phyloP scores from a whole-genome alignment of 2,888 invertebrate genomes.

The Nemurella pictetii region DNA sequence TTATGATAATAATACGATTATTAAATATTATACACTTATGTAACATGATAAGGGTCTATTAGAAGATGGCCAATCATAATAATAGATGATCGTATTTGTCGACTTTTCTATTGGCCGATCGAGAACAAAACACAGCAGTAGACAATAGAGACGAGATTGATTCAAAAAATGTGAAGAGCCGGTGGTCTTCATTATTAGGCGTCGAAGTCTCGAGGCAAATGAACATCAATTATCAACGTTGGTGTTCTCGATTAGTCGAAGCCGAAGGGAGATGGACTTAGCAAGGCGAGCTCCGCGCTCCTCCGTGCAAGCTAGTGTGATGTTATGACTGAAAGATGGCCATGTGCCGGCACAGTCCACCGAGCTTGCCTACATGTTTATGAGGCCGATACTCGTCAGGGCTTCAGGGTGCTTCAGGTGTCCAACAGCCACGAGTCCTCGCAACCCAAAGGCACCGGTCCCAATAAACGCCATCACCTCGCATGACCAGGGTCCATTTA shows the following conservation, averaged over 20 bases:
- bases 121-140: constrained; percentile 21
- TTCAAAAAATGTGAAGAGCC: constrained; percentile 9
- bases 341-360: background rate
- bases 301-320: too few relatives aligned
- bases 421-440: too few relatives aligned
- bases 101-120: constrained; percentile 21
- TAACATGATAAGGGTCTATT: constrained; percentile 24
- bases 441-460: too few relatives aligned
- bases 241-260: constrained; percentile 45
- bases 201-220: constrained; percentile 33
- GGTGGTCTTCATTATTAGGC: constrained; percentile 30
- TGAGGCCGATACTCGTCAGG: background rate
- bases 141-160: constrained; percentile 17
- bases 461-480: too few relatives aligned
- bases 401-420: too few relatives aligned
- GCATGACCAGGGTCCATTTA: too few relatives aligned
- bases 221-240: constrained; percentile 48
- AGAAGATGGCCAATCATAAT: constrained; percentile 31
- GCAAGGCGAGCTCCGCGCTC: background rate
- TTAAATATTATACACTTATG: background rate
- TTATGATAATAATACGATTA: background rate
- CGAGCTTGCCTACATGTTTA: background rate
- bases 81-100: constrained; percentile 17
- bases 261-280: background rate
- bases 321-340: too few relatives aligned